Percentiles rank a stretch among this genome's conserved stretches.
Evolutionary conservation across 2,113 vertebrate species (phyloP).

Genomic region (Tachycineta bicolor): DNA sequence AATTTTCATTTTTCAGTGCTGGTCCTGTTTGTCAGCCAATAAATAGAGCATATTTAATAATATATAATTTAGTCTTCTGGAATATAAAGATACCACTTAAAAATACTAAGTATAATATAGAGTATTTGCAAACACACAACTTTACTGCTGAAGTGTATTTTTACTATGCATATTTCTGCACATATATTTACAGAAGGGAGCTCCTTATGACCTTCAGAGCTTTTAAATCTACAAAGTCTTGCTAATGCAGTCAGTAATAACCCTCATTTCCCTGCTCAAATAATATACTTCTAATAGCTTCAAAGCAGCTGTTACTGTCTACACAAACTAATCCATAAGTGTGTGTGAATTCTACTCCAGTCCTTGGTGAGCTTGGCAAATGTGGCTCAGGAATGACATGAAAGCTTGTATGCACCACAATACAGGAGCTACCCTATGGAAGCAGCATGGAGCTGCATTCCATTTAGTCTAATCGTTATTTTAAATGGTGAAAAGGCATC

Average conservation of each 20-base stretch:
- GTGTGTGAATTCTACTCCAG: background rate
- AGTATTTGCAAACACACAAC: background rate
- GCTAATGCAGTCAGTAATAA: background rate
- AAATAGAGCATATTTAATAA: background rate
- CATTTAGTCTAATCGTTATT: background rate
- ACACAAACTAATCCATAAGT: background rate
- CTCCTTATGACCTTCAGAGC: background rate
- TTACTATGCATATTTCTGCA: background rate
- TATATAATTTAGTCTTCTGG: constrained; percentile 5
- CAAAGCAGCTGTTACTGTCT: background rate
- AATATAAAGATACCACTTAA: constrained; percentile 37
- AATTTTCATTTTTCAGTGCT: background rate
- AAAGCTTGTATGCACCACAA: background rate
- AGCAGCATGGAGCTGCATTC: background rate
- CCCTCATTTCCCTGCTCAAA: background rate
- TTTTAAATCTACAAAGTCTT: constrained; percentile 19
- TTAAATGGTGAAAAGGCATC: background rate
- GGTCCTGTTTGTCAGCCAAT: background rate
- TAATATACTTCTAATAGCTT: background rate
- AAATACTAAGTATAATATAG: constrained; percentile 6
- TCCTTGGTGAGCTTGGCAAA: background rate
- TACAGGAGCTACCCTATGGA: background rate
- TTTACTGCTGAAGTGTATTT: background rate
- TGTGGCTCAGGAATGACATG: background rate
- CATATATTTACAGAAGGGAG: background rate